Base-by-base conservation (phyloP, 2,888 invertebrate species). In the Dynastes tityus region DNA sequence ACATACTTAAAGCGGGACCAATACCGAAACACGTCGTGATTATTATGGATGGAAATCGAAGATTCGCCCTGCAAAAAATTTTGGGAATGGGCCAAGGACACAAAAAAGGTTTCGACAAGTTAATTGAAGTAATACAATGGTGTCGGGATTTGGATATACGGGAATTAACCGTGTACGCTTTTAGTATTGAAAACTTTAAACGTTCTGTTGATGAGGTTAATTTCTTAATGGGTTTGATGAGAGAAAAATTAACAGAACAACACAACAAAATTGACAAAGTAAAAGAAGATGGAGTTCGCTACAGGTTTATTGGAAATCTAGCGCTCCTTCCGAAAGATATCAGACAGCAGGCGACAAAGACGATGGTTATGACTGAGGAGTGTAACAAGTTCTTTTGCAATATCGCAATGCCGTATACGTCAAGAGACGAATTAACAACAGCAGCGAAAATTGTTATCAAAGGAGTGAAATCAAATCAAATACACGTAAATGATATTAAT, bases 111-210 rank as follows among this genome's bases (percentile, higher is more conserved):
- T 96, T 96, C 88, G 93, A 95, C 79, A 96, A 95, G 87, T 89
- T 96, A 76, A 92, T 95, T 0, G 94, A 96, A 90, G 95, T 95
- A 22, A 89, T 98, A 58, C 91, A 92, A 58, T 91, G 93, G 95
- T 99, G 99, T 88, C 90, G 95, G 78, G 95, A 98, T 87, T 90
- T 99, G 78, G 98, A 96, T 9, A 93, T 99, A 80, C 91, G 92
- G 51, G 98, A 99, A 91, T 97, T 99, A 0, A 99, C 99, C 6
- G 97, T 99, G 0, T 99, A 98, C 89, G 99, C 99, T 51, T 99
- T 99, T 88, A 98, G 98, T 88, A 98, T 99, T 87, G 99, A 99
- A 89, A 99, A 99, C 89, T 99, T 98, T 86, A 98, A 98, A 87
- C 91, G 99, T 77, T 94, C 93, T 77, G 90, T 93, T 85, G 95